These are phyloP conservation scores for Smutsia gigantea DNA, from an alignment of 2,797 vertebrate genomes.

Conservation along the genomic window DNA sequence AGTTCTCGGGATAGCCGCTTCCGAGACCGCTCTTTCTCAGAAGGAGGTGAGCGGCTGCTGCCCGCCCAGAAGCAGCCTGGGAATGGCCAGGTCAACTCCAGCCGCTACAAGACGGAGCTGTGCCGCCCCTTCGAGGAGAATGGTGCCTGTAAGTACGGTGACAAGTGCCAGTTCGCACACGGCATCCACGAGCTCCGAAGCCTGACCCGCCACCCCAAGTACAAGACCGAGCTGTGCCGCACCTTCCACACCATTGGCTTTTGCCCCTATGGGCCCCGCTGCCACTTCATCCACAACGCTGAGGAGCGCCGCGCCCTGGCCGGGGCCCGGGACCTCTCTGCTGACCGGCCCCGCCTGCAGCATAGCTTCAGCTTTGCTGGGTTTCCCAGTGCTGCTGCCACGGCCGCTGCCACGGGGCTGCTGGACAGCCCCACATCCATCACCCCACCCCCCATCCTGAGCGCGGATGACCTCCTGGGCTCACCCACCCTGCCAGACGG, in stretches of 20 bases:
- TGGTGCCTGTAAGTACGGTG: conserved; percentile 95
- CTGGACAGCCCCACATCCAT: conserved; percentile 97
- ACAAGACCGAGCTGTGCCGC: conserved; percentile 96
- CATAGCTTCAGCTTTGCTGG: conserved; percentile 99
- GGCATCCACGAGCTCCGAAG: conserved; percentile 95
- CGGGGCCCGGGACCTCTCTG: conserved; percentile 86
- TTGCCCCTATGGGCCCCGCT: conserved; percentile 95
- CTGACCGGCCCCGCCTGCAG: conserved; percentile 95
- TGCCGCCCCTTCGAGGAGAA: conserved; percentile 96
- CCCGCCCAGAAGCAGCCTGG: conserved; percentile 91
- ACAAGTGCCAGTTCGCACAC: conserved; percentile 97
- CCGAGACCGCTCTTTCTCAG: conserved; percentile 96
- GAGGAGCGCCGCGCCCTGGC: conserved; percentile 93
- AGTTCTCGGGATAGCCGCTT: conserved; percentile 96
- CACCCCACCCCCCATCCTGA: conserved; percentile 96
- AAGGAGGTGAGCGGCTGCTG: conserved; percentile 95
- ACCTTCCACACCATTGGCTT: conserved; percentile 97
- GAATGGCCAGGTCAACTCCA: conserved; percentile 95
- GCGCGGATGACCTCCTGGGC: conserved; percentile 92
- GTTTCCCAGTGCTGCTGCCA: conserved; percentile 93
- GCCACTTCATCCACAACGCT: conserved; percentile 97
- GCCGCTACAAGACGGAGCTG: conserved; percentile 97
- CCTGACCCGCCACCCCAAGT: conserved; percentile 95
- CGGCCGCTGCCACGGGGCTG: conserved; percentile 91
- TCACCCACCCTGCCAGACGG: conserved; percentile 91